Base-by-base conservation (phyloP, 2,797 vertebrate species). In the Melopsittacus undulatus region DNA sequence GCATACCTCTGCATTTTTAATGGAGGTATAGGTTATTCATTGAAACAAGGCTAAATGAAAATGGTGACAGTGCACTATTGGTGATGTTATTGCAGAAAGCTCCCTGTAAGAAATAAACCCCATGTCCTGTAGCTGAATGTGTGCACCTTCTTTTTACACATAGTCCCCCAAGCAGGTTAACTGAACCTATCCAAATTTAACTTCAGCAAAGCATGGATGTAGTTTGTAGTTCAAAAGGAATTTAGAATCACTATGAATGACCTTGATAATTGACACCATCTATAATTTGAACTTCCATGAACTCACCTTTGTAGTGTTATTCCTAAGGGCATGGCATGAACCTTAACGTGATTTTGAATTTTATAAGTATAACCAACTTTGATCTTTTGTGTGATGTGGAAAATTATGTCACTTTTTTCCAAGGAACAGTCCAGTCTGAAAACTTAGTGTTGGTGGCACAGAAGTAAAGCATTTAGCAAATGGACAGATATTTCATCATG, bases 121-220 rank as follows among this genome's bases (percentile, higher is more conserved):
- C 0, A 0, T 32, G 14, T 77, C 27, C 10, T 49, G 0, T 64
- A 14, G 22, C 34, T 83, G 32, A 48, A 70, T 26, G 5, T 11
- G 7, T 77, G 34, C 22, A 4, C 43, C 10, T 36, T 38, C 59
- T 34, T 14, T 51, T 23, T 8, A 7, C 1, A 0, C 7, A 5
- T 7, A 6, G 5, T 38, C 10, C 7, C 10, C 5, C 22, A 30
- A 62, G 59, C 7, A n/a, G 38, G 13, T 74, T n/a, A 43, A 46
- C 7, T 26, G 24, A 74, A 63, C 30, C 6, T 51, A 32, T 19
- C 32, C 36, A 83, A 62, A 84, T 29, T 18, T 62, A 66, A 17
- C 46, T 87, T 79, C 8, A 68, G 30, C 20, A 62, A 29, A 78
- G 10, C 36, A 51, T 4, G 40, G 4, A n/a, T 70, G 3, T 29